Evolutionary conservation across 2,113 vertebrate species (phyloP).

Genomic region (Acrocephalus arundinaceus): DNA sequence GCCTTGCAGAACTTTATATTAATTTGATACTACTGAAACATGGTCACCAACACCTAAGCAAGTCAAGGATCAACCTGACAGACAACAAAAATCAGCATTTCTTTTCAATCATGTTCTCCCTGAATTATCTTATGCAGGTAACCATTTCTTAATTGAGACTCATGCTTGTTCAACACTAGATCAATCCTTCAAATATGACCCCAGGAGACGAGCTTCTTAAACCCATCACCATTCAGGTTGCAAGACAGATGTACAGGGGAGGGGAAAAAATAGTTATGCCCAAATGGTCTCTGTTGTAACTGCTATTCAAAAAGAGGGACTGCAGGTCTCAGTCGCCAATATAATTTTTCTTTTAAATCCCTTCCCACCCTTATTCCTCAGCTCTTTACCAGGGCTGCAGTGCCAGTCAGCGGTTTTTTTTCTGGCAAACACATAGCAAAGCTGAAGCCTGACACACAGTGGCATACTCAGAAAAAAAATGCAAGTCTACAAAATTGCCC

Average conservation of each 20-base stretch:
- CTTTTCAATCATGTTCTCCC: not conserved
- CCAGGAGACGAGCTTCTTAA: not conserved
- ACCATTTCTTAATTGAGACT: not conserved
- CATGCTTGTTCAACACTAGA: not conserved
- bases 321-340: not conserved
- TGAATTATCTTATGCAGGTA: not conserved
- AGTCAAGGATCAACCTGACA: not conserved
- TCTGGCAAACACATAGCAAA: not conserved
- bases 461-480: not conserved
- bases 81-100: not conserved
- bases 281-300: not conserved
- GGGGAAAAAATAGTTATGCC: no score
- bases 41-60: not conserved
- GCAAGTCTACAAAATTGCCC: not conserved
- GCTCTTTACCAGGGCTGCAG: not conserved
- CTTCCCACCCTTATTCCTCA: not conserved
- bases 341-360: not conserved
- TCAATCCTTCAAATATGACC: not conserved
- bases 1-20: not conserved
- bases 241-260: not conserved
- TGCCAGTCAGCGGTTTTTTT: not conserved
- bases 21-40: not conserved
- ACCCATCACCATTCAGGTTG: not conserved
- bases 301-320: not conserved
- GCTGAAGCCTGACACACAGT: slow-evolving; percentile 57